Conservation (phyloP, 1,140 invertebrate species). For the Brachionus rotundiformis region DNA sequence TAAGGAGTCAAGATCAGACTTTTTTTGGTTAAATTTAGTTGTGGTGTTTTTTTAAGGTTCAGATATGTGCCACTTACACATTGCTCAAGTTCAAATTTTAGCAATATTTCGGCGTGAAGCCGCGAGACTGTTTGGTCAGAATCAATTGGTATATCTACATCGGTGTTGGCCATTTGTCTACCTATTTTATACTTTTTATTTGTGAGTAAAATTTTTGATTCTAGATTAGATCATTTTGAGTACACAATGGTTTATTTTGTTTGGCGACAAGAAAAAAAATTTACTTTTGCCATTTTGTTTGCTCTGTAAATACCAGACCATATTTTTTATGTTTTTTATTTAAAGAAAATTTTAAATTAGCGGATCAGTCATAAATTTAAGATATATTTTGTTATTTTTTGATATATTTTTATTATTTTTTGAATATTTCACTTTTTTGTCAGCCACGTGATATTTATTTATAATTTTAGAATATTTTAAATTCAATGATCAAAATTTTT, state of each 20-base stretch:
- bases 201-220: not conserved
- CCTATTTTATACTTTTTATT: slow-evolving; percentile 50
- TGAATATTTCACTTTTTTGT: too few species aligned
- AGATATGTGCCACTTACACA: slow-evolving; percentile 19
- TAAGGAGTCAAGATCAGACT: slow-evolving; percentile 35
- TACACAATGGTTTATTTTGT: not conserved
- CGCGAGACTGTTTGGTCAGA: slow-evolving; percentile 44
- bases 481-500: too few species aligned
- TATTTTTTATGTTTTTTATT: not conserved
- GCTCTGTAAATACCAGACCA: slow-evolving; percentile 22
- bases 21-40: not conserved
- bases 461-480: too few species aligned
- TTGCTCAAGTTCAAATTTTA: slow-evolving; percentile 23
- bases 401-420: too few species aligned
- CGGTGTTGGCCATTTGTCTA: not conserved
- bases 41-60: not conserved
- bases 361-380: too few species aligned
- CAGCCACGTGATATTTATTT: too few species aligned
- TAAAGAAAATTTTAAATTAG: not conserved
- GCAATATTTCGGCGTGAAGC: slow-evolving; percentile 27
- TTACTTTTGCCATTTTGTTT: slow-evolving; percentile 20
- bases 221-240: not conserved
- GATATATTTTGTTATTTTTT: too few species aligned
- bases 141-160: slow-evolving; percentile 29
- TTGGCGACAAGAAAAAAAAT: too few species aligned